Evolutionary conservation across 2,888 invertebrate genomes (phyloP), one percentile per base, ranked within the genome.

Genomic region (Drosophila kokeensis): DNA sequence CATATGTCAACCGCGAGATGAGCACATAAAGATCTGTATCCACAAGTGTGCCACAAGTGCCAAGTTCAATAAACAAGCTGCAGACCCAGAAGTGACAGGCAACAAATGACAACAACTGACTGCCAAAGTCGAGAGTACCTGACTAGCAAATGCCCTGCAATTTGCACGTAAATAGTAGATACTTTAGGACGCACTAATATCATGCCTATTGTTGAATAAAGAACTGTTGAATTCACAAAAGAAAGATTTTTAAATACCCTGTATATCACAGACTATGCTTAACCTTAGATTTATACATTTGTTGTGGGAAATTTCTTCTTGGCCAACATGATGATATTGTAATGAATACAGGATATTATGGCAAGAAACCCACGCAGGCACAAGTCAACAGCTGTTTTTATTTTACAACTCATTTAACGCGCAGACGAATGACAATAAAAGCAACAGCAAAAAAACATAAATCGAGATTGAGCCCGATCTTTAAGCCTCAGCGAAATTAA

Each of bases 11-110:
- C 48, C 59, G 48, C 30, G 50, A 21, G 64, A 61, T 72, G 58
- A 62, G 53, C 50, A 55, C 49, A 71, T 64, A 40, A 59, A 64
- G 60, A 66, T 66, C 69, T 66, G 52, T 29, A 69, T 57, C 36
- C 74, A 32, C 42, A 80, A 80, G 80, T 84, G 86, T 85, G 83
- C 82, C 83, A 82, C 77, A 80, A 82, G 73, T 82, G 82, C 70
- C 83, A 83, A 81, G 69, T 71, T 86, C 69, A 69, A 83, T 71
- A 72, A 82, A 73, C 64, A 75, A 70, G 61, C 62, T 52, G 58
- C 27, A 66, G 77, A 64, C 69, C 66, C 69, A 76, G 48, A 66
- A 69, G 45, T 54, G 64, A 65, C 69, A 40, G 29, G 29, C 55
- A 45, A 36, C 53, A 54, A 63, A 21, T 54, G 58, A 24, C 55